Evolutionary conservation across 2,113 vertebrate species (phyloP), one percentile per base, ranked within the genome.

Genomic region (Sitta europaea): DNA sequence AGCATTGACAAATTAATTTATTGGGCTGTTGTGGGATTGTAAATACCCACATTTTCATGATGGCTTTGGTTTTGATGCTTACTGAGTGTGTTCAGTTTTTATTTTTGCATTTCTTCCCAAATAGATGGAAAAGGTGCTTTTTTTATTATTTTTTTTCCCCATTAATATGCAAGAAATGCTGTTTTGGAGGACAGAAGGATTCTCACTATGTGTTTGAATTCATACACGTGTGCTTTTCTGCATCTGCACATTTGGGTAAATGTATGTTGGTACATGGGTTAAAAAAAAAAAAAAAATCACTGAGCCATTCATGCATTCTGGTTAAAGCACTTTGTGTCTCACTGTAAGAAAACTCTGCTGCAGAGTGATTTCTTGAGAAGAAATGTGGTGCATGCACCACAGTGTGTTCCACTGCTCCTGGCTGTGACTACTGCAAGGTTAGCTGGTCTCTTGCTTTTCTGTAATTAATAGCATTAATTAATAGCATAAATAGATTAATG

Each of bases 241-340:
- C 10, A 1, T 57, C 43, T 57, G 45, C 14, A 18, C 5, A 2
- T 81, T 47, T 78, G 27, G 3, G 5, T 33, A 29, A 25, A 29
- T 14, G 2, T 21, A 23, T 53, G 14, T 15, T 42, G 51, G 31
- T 77, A 11, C 36, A 11, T 43, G 1, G 14, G 14, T 19, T 11
- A n/a, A 1, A 13, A 4, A 15, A 74, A 68, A 40, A 31, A 14
- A 14, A 23, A 43, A 42, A 43, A 16, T 33, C 13, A 20, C 6
- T 14, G 53, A 35, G 10, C 3, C 0, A 0, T 22, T 74, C 14
- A n/a, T 48, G 8, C 13, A 10, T 66, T 75, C 11, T 17, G 18
- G 17, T 57, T 57, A 81, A 12, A 0, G 14, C 25, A 14, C 27
- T 77, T 65, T 2, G 6, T 22, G 8, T 33, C 29, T 22, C 12